These are phyloP conservation scores for Apostichopus japonicus DNA, from an alignment of 35 echinoderm and acorn worm genomes.

Conservation along the genomic window DNA sequence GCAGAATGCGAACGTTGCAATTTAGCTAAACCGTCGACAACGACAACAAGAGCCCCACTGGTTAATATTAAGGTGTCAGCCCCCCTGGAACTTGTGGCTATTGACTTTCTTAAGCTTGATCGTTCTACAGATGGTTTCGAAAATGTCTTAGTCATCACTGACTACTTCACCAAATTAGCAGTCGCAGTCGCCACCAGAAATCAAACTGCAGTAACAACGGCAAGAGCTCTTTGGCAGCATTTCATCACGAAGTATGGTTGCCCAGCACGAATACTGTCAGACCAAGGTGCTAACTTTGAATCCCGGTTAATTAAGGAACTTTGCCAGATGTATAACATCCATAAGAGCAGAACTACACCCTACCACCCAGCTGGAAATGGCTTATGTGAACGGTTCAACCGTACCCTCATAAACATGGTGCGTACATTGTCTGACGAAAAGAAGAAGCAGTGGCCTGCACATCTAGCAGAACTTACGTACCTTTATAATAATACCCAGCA, in stretches of 20 bases:
- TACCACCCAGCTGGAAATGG: too few relatives aligned
- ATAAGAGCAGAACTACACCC: too few relatives aligned
- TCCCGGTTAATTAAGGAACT: too few relatives aligned
- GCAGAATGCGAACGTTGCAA: too few relatives aligned
- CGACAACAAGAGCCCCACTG: too few relatives aligned
- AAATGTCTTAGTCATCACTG: constrained; percentile 69
- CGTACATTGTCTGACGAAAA: constrained; percentile 14
- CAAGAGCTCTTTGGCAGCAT: too few relatives aligned
- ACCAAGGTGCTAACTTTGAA: too few relatives aligned
- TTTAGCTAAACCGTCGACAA: too few relatives aligned
- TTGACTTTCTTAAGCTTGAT: constrained; percentile 61
- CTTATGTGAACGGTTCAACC: constrained; percentile 31
- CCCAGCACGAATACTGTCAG: too few relatives aligned
- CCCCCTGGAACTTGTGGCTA: constrained; percentile 55
- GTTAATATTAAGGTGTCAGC: too few relatives aligned
- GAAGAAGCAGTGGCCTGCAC: constrained; percentile 40
- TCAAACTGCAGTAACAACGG: constrained; percentile 70
- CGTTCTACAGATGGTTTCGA: constrained; percentile 56
- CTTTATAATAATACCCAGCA: constrained; percentile 44
- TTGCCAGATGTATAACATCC: too few relatives aligned
- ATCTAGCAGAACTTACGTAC: constrained; percentile 4
- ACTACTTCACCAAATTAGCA: constrained; percentile 79
- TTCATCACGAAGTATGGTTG: too few relatives aligned
- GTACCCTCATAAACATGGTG: constrained; percentile 45
- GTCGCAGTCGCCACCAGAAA: constrained; percentile 73